Base-by-base conservation (phyloP, 2,797 vertebrate genomes). In the Enteromius radiatus region DNA sequence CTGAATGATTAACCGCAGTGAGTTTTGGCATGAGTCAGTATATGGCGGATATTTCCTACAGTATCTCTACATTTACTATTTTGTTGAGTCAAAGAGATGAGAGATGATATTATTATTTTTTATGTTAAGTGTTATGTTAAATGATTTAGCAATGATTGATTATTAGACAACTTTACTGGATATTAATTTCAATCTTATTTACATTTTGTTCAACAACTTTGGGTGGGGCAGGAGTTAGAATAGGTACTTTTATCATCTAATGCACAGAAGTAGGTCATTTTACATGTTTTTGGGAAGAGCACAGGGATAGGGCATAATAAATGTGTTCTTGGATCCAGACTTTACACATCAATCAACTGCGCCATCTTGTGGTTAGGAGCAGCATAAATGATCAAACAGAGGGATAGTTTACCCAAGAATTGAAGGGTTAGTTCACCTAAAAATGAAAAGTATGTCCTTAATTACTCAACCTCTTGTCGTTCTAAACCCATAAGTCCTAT, bases 321-420 rank as follows among this genome's bases (percentile, higher is more conserved):
- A 31, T 26, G 26, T 5, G 11, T 67, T 41, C 4, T 69, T 4
- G 15, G 36, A 31, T 67, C 9, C 23, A 54, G 36, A 23, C 5
- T 28, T 12, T 43, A 63, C 36, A 59, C 76, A 17, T 41, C 77
- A 81, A 45, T 56, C 84, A 86, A 78, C 49, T 70, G 73, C 49
- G 52, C 76, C 83, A 86, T 84, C 83, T 86, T 65, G 84, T 86
- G 87, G 83, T 68, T 33, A 65, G 11, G 17, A n/a, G 15, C 17
- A 1, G 31, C n/a, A 36, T 4, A n/a, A 6, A n/a, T 6, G 33
- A 11, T 10, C 9, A 65, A 65, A 65, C 7, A 21, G 33, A 33
- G 28, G 17, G 9, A 36, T 11, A 2, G 64, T 38, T 38, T 10
- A 41, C 4, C 19, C 2, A n/a, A 67, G 43, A 43, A 11, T 14